Percentiles rank a stretch among this genome's conserved stretches.
Conservation (phyloP, 1,140 invertebrate species). For the Drosophila pruinosa region DNA sequence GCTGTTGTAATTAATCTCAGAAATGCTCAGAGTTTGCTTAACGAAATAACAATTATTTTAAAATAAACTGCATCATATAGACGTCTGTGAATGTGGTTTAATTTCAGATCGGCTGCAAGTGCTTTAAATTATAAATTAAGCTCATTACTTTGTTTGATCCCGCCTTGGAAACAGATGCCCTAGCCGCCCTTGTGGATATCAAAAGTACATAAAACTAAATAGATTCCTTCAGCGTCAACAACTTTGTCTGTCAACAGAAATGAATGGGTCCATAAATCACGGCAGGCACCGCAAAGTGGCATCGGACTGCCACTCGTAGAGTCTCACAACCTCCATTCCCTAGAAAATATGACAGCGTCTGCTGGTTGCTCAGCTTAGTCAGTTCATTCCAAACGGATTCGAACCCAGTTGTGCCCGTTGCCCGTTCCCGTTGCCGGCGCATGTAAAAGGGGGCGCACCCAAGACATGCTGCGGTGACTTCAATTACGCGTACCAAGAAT, state of each 20-base stretch:
- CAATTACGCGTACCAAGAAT: constrained; percentile 80
- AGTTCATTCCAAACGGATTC: not conserved
- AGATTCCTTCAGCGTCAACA: constrained; percentile 80
- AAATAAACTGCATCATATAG: constrained; percentile 30
- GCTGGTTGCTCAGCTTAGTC: not conserved
- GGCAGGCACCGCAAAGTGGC: constrained; percentile 51
- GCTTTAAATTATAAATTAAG: constrained; percentile 62
- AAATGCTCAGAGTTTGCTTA: constrained; percentile 32
- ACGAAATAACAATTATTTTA: constrained; percentile 11
- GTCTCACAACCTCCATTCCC: not conserved
- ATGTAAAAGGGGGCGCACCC: constrained; percentile 64
- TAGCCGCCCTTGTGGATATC: constrained; percentile 39
- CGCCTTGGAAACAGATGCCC: constrained; percentile 32
- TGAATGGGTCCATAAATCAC: constrained; percentile 83
- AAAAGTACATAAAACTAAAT: constrained; percentile 78
- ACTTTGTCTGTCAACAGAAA: constrained; percentile 83
- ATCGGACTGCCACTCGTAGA: constrained; percentile 17
- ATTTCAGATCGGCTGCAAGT: constrained; percentile 17
- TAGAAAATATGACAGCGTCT: constrained; percentile 66
- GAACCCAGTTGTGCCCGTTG: not conserved
- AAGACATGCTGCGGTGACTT: constrained; percentile 73
- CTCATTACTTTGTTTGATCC: constrained; percentile 46
- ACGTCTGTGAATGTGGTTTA: not conserved
- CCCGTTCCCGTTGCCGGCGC: constrained; percentile 35
- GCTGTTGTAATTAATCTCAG: not conserved